Evolutionary conservation across 2,797 vertebrate species (phyloP).

Genomic region (Malacoctenus gilli): DNA sequence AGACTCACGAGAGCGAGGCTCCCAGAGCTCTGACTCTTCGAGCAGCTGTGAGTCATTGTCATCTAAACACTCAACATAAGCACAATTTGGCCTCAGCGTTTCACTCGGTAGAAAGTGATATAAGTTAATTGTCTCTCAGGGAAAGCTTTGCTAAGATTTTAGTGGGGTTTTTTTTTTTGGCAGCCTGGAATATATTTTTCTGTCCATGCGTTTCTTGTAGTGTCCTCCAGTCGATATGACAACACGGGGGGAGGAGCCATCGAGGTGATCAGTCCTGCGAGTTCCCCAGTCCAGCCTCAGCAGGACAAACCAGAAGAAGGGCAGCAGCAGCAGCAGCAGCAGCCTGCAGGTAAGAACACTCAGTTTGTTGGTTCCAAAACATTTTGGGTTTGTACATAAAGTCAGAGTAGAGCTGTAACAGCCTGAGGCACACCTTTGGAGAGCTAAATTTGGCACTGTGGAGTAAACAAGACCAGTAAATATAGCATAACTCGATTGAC

Average conservation of each 20-base stretch:
- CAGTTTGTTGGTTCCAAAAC: not conserved
- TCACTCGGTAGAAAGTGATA: too few relatives aligned
- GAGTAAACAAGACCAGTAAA: constrained; percentile 17
- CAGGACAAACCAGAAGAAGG: constrained; percentile 90
- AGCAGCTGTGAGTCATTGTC: constrained; percentile 89
- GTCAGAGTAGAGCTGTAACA: constrained; percentile 8
- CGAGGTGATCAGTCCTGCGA: constrained; percentile 96
- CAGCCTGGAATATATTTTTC: not conserved
- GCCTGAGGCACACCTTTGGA: constrained; percentile 1
- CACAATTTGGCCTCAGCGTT: too few relatives aligned
- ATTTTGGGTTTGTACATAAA: constrained; percentile 5
- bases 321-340: constrained; percentile 65
- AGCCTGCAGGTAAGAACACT: constrained; percentile 82
- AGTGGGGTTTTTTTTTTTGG: too few relatives aligned
- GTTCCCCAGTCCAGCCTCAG: constrained; percentile 89
- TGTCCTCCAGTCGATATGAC: constrained; percentile 94
- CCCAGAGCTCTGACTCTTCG: constrained; percentile 96
- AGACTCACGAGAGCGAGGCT: constrained; percentile 92
- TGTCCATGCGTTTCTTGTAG: constrained; percentile 58
- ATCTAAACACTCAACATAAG: not conserved
- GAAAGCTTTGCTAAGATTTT: too few relatives aligned
- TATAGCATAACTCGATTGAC: constrained; percentile 31
- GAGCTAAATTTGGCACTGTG: constrained; percentile 36
- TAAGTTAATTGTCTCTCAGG: too few relatives aligned
- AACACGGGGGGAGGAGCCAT: constrained; percentile 86